Base-by-base conservation (phyloP, 2,797 vertebrate genomes). In the Anguilla pacifica region DNA sequence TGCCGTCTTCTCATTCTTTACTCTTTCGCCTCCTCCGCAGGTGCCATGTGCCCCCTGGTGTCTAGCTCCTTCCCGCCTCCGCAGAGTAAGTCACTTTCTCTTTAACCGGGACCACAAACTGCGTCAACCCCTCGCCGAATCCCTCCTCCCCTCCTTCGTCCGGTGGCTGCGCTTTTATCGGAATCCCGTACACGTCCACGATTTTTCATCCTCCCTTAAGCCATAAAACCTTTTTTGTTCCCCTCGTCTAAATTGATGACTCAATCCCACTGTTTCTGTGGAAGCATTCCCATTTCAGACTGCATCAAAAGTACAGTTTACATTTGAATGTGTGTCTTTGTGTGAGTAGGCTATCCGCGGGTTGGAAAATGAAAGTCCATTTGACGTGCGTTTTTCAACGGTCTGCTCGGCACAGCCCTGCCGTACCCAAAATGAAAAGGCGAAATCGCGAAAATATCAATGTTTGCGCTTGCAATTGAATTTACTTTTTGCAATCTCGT, bases 41-140 rank as follows among this genome's bases (percentile, higher is more conserved):
- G 98, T 96, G 95, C 97, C 77, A 92, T 97, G 88, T 98, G 96
- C 95, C 97, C 97, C 92, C 96, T 97, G 96, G 96, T 98, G 95
- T 96, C 97, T 94, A 96, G 94, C 88, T 93, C 97, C 88, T 97
- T 98, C 93, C 94, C 97, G 92, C 92, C 97, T 94, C 93, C 97
- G 86, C 97, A 96, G 95, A 98, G 97, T 98, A 97, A 97, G 98
- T 97, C 28, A 46, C 22, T 11, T 53, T 39, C 67, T 53, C 46
- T 55, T 17, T 55, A 28, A 15, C 64, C 9, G 17, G 25, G 22
- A n/a, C 10, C 15, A 6, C 28, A 3, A 55, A 31, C 9, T 1
- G 13, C 22, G 0, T 28, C 13, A 11, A 28, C 25, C 51, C 1
- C 39, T 51, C 28, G 9, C n/a, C 6, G 22, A 35, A 51, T 6